Percentiles rank a stretch among this genome's conserved stretches.
Conservation (phyloP, 2,888 invertebrate species). For the Tetranychus piercei region DNA sequence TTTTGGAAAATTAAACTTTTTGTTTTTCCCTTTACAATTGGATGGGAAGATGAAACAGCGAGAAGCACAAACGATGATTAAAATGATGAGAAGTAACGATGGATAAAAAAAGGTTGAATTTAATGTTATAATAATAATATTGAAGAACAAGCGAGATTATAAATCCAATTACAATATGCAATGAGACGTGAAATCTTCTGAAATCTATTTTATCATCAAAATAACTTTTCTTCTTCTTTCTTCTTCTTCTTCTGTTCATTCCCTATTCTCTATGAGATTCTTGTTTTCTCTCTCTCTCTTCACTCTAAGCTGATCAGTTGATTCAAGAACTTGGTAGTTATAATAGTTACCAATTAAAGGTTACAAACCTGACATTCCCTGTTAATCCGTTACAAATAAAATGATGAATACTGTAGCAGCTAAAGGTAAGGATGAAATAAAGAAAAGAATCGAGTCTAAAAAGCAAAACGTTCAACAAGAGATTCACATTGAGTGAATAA, state of each 20-base stretch:
- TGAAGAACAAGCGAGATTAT: neutral
- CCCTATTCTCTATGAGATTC: neutral
- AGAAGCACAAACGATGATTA: neutral
- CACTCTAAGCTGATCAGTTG: neutral
- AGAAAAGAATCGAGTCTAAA: neutral
- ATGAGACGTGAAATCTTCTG: neutral
- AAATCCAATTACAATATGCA: constrained; percentile 1
- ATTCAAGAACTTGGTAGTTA: neutral
- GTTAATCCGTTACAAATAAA: neutral
- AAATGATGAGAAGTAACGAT: neutral
- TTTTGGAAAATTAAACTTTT: too few relatives aligned
- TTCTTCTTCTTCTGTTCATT: neutral
- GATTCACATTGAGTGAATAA: neutral
- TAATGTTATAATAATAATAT: neutral
- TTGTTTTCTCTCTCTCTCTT: neutral
- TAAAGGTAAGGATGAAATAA: neutral
- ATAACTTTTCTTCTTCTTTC: neutral
- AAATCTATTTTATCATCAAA: neutral
- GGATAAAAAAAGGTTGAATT: neutral
- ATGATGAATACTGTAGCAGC: neutral
- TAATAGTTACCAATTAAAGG: neutral
- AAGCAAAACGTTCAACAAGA: neutral
- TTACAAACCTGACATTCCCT: neutral
- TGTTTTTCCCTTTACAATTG: too few relatives aligned
- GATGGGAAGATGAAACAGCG: neutral